phyloP scores from a whole-genome alignment of 1,140 invertebrate genomes.

The Brachionus calyciflorus region DNA sequence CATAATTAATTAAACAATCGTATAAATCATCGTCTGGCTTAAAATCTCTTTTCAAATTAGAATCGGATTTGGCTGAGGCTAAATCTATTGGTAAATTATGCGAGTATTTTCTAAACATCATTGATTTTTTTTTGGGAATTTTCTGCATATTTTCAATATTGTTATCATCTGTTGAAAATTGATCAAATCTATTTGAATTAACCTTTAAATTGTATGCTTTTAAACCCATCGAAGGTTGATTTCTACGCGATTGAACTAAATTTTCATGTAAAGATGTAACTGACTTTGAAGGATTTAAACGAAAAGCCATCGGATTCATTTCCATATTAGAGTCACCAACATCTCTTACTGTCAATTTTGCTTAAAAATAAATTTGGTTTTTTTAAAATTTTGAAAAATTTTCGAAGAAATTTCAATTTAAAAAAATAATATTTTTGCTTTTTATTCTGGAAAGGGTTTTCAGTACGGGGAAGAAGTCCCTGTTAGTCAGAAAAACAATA shows the following conservation, averaged over 20 bases:
- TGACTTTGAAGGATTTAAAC: background rate
- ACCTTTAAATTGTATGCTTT: slow-evolving; percentile 30
- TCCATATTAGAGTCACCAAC: too few relatives aligned
- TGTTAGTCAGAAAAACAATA: too few relatives aligned
- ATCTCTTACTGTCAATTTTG: background rate
- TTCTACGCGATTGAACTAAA: background rate
- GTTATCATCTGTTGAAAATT: background rate
- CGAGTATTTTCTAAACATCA: background rate
- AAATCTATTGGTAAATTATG: background rate
- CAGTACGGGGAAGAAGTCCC: too few relatives aligned
- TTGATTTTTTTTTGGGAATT: slow-evolving; percentile 11
- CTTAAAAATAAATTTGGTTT: background rate
- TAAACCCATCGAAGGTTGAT: slow-evolving; percentile 8
- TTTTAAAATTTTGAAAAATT: background rate
- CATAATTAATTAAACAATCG: slow-evolving; percentile 20
- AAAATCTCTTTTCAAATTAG: slow-evolving; percentile 1
- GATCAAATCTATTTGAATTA: too few relatives aligned
- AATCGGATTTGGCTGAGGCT: background rate
- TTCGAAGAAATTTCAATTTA: background rate
- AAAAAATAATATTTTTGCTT: too few relatives aligned
- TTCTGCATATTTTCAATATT: background rate
- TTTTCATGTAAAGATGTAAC: background rate
- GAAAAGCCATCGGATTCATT: too few relatives aligned
- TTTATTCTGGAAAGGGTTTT: too few relatives aligned
- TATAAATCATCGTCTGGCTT: background rate